phyloP scores from a whole-genome alignment of 2,797 vertebrate species.

The Lagocephalus sceleratus region DNA sequence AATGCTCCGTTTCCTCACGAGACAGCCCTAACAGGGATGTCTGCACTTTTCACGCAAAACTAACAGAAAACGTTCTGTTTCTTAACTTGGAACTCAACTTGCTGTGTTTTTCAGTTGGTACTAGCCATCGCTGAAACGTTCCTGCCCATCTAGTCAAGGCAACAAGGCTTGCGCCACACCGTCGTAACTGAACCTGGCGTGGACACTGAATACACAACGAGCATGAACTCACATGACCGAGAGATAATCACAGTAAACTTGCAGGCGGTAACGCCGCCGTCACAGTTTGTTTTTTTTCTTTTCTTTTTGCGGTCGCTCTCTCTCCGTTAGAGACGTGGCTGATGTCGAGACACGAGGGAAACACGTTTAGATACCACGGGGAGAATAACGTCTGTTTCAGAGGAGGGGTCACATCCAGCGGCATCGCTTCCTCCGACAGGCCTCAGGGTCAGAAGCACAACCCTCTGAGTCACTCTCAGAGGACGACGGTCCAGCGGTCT shows the following conservation, averaged over 20 bases:
- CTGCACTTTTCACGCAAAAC: no score
- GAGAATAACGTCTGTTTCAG: conserved; percentile 29
- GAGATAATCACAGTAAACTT: conserved; percentile 43
- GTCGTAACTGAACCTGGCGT: conserved; percentile 34
- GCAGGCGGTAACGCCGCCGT: conserved; percentile 21
- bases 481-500: conserved; percentile 57
- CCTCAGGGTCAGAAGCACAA: conserved; percentile 77
- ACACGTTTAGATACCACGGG: conserved; percentile 16
- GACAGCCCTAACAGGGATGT: no score
- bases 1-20: no score
- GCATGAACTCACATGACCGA: conserved; percentile 34
- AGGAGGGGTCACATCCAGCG: conserved; percentile 83
- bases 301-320: conserved; percentile 22
- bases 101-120: no score
- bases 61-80: no score
- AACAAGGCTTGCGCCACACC: conserved; percentile 1
- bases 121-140: no score
- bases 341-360: conserved; percentile 30
- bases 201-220: conserved; percentile 13
- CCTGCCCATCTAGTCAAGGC: not conserved
- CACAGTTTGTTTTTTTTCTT: conserved; percentile 4
- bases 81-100: no score
- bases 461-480: conserved; percentile 79
- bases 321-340: conserved; percentile 12
- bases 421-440: conserved; percentile 90